A percentile compares a stretch with the other conserved stretches of the same genome.
These are phyloP conservation scores for Psittacula echo DNA, from an alignment of 2,797 vertebrate species.

Conservation along the genomic window DNA sequence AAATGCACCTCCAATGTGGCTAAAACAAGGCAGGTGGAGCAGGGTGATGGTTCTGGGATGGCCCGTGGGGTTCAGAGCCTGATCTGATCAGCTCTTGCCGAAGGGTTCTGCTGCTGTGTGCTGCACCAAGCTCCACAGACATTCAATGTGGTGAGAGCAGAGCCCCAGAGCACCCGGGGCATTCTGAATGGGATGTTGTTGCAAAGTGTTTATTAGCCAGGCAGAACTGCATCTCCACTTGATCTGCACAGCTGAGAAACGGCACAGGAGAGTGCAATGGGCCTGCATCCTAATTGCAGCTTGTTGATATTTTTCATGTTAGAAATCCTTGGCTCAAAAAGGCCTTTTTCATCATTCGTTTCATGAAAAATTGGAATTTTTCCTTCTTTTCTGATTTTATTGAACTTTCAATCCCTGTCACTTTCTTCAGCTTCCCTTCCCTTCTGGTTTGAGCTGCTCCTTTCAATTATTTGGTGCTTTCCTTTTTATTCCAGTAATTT, in stretches of 20 bases:
- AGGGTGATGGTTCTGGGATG: background rate
- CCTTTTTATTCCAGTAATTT: conserved; percentile 14
- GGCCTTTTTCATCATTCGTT: background rate
- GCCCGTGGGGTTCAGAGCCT: background rate
- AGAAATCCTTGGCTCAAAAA: background rate
- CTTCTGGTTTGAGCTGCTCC: conserved; percentile 5
- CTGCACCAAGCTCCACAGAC: rapidly evolving
- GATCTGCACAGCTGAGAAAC: background rate
- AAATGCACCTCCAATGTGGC: background rate
- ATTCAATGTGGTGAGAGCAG: rapidly evolving
- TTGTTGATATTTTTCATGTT: background rate
- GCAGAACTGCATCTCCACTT: background rate
- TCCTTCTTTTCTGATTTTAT: background rate
- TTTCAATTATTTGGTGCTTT: conserved; percentile 25
- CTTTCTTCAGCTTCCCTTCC: background rate
- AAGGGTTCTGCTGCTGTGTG: background rate
- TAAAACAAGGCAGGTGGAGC: background rate
- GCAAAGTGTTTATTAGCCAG: background rate
- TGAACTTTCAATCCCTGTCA: background rate
- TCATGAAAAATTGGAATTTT: background rate
- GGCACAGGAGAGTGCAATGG: rapidly evolving
- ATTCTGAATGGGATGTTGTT: background rate
- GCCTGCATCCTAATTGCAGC: background rate
- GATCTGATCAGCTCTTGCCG: background rate
- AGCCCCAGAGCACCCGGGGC: too few species aligned